These are phyloP conservation scores for Poliocrania exsul DNA, from an alignment of 2,797 vertebrate species.

Conservation along the genomic window DNA sequence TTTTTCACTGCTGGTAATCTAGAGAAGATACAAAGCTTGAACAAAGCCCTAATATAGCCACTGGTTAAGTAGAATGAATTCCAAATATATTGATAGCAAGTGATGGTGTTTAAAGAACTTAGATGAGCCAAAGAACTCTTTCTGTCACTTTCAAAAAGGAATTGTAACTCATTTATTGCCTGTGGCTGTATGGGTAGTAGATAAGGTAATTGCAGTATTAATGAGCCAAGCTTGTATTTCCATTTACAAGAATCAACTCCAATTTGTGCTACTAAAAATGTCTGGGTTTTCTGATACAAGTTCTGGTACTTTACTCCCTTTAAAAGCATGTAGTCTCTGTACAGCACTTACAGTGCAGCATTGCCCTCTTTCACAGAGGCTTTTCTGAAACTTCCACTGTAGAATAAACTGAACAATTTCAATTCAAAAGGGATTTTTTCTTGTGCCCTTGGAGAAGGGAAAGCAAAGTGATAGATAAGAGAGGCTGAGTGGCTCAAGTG, in stretches of 20 bases:
- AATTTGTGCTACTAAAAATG: background rate
- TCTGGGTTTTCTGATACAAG: background rate
- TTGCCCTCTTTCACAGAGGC: background rate
- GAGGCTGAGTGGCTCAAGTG: background rate
- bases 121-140: background rate
- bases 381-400: background rate
- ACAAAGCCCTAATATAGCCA: background rate
- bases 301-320: background rate
- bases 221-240: conserved; percentile 17
- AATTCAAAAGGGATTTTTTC: background rate
- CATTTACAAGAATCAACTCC: background rate
- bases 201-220: conserved; percentile 14
- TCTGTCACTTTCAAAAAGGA: background rate
- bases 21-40: background rate
- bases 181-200: background rate
- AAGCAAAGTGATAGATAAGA: background rate
- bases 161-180: background rate
- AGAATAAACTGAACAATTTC: background rate
- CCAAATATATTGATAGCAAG: background rate
- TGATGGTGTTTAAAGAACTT: background rate
- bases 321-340: background rate
- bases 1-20: background rate
- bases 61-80: background rate
- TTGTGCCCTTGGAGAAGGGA: background rate
- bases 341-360: background rate